Conservation (phyloP, 2,797 vertebrate genomes). For the Sebastes glaucus region DNA sequence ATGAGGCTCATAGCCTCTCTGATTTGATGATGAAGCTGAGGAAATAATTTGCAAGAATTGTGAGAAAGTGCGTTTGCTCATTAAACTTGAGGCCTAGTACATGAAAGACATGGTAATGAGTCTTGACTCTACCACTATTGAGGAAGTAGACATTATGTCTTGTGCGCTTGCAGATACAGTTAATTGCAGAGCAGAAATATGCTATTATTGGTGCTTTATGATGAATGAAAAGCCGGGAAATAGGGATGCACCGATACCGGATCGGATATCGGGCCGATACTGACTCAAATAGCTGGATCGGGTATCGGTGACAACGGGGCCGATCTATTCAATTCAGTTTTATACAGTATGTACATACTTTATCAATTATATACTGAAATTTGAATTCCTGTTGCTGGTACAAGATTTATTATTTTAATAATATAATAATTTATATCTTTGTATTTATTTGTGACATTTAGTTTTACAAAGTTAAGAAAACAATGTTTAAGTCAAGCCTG, state of each 20-base stretch:
- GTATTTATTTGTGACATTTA: no score
- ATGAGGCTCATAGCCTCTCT: conserved; percentile 1
- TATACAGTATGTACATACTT: no score
- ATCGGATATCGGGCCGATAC: no score
- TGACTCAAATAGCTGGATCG: no score
- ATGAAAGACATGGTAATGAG: conserved; percentile 13
- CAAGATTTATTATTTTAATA: no score
- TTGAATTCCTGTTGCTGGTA: no score
- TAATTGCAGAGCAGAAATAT: neutral
- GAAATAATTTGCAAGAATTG: neutral
- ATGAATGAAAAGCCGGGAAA: neutral
- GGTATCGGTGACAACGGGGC: no score
- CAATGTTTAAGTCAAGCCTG: no score
- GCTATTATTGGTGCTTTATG: neutral
- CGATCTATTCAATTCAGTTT: no score
- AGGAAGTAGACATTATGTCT: neutral
- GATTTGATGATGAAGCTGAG: neutral
- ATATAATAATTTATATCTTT: no score
- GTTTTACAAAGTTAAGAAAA: no score
- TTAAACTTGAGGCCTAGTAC: neutral
- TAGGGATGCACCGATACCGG: neutral
- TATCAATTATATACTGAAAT: no score
- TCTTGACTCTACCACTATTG: neutral
- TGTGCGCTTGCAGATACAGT: neutral
- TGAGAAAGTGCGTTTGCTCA: neutral